Evolutionary conservation across 1,140 invertebrate genomes (phyloP).

Genomic region (Ridgeia piscesae): DNA sequence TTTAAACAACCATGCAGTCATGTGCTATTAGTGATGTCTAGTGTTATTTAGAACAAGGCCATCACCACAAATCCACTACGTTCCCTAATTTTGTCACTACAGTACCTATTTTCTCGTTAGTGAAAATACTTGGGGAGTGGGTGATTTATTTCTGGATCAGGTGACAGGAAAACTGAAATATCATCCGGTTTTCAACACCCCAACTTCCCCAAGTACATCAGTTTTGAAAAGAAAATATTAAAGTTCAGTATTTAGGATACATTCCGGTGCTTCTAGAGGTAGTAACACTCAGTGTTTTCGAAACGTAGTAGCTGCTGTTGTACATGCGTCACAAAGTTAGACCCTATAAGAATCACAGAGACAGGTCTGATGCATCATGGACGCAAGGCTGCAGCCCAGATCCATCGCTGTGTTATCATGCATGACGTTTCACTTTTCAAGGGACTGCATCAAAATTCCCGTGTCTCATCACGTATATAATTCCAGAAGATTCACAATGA

Average conservation of each 20-base stretch:
- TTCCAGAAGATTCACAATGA: neutral
- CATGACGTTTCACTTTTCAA: neutral
- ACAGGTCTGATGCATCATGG: neutral
- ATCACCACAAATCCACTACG: neutral
- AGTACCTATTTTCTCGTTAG: neutral
- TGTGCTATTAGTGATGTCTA: neutral
- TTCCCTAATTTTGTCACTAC: neutral
- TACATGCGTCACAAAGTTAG: neutral
- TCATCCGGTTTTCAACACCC: neutral
- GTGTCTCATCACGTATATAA: neutral
- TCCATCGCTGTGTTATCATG: neutral
- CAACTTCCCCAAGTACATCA: neutral
- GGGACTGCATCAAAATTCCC: neutral
- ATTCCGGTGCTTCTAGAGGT: neutral
- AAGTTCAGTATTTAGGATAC: neutral
- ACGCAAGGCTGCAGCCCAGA: neutral
- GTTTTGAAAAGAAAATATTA: neutral
- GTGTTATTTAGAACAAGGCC: neutral
- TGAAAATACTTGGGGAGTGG: neutral
- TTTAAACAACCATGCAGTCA: neutral
- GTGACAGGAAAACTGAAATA: neutral
- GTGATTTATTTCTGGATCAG: neutral
- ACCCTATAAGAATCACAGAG: neutral
- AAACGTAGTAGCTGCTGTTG: neutral
- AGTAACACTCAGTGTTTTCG: too few relatives aligned